phyloP scores from a whole-genome alignment of 2,888 invertebrate genomes.

The Megalurothrips usitatus region DNA sequence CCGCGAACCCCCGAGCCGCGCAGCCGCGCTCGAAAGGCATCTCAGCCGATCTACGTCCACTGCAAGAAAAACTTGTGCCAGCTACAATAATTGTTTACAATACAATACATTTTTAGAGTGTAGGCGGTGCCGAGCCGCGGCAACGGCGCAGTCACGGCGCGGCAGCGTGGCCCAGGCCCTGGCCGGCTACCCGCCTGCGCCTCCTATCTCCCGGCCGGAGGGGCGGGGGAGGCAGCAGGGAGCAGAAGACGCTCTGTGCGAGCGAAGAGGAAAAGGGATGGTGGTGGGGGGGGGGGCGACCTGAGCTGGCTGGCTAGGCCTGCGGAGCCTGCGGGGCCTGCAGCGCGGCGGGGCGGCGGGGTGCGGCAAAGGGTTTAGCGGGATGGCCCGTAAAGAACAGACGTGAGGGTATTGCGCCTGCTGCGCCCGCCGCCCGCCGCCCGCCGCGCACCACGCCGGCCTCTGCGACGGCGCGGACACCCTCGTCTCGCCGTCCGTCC shows the following conservation, averaged over 20 bases:
- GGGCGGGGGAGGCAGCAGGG: neutral
- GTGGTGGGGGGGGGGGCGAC: neutral
- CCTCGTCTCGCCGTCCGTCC: neutral
- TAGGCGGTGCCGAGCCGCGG: too few relatives aligned
- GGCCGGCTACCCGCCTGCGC: too few relatives aligned
- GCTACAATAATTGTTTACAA: too few relatives aligned
- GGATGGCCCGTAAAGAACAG: constrained; percentile 7
- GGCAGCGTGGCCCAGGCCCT: too few relatives aligned
- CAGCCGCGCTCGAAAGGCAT: too few relatives aligned
- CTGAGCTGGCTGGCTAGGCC: neutral
- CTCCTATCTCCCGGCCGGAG: neutral
- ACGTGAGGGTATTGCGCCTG: constrained; percentile 20
- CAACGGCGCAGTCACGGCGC: too few relatives aligned
- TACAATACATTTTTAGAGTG: too few relatives aligned
- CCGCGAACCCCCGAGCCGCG: too few relatives aligned
- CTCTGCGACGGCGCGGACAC: neutral
- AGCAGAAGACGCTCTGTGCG: neutral
- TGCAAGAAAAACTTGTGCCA: too few relatives aligned
- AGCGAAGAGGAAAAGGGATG: neutral
- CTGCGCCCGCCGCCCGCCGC: neutral
- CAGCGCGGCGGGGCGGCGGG: neutral
- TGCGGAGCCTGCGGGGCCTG: neutral
- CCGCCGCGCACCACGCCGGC: too few relatives aligned
- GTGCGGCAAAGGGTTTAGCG: neutral
- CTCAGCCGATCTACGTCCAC: too few relatives aligned